Base-by-base conservation (phyloP, 2,113 vertebrate genomes). In the Sinocyclocheilus anophthalmus region DNA sequence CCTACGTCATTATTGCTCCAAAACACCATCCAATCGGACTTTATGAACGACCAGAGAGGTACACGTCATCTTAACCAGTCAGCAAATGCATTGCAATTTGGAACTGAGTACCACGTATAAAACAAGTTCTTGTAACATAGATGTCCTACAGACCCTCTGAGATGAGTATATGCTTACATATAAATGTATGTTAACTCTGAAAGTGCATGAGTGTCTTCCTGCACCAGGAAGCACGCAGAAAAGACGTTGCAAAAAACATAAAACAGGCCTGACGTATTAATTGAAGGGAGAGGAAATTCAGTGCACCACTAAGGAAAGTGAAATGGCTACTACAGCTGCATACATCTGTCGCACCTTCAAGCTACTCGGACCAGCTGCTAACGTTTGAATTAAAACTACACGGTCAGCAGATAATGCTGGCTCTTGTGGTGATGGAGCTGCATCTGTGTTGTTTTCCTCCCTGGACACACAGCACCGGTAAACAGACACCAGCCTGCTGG, bases 1-100 rank as follows among this genome's bases (percentile, higher is more conserved):
- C 75, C 69, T 77, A 5, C 24, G 37, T 45, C 83, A 76, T 89
- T 89, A 89, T 89, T 89, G 88, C 88, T 89, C 69, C 24, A 30
- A 76, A 50, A 48, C 73, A 76, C 45, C n/a, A 50, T 20, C 39
- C 61, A 33, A 77, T 77, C 33, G 1, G 6, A 80, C 5, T 61
- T 24, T 24, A 42, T 42, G 22, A 83, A 57, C 5, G 33, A 73
- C 50, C 69, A 73, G 81, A 73, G 20, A 73, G 80, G 26, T 50
- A 70, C 63, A 82, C 22, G 0, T 80, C 57, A 63, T 63, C 33
- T 61, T 69, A 48, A 69, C 12, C 57, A 63, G 12, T 45, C 42
- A 30, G 14, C 24, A 82, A 67, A 69, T 13, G 65, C 30, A 33
- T 33, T 33, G 30, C 30, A 72, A 72, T 55, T 7, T 30, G 26